These are phyloP conservation scores for Capromys pilorides DNA, from an alignment of 2,797 vertebrate species.

Conservation along the genomic window DNA sequence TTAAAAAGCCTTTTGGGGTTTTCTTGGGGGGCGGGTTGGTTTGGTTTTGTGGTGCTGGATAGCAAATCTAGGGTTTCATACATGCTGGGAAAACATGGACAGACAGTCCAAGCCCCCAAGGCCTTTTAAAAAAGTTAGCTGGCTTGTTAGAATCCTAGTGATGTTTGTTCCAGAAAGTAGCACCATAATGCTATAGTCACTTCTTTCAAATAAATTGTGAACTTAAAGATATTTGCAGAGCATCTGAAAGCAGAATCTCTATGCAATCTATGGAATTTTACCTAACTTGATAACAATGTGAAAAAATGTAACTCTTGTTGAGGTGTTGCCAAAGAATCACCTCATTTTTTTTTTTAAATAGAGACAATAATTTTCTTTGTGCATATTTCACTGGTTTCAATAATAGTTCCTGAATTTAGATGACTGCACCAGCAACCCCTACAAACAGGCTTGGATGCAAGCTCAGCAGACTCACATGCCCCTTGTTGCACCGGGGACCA, in stretches of 20 bases:
- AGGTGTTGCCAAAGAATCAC: slow-evolving; percentile 23
- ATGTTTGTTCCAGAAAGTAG: background rate
- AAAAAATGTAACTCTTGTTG: background rate
- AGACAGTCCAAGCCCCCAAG: no score
- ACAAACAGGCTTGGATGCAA: background rate
- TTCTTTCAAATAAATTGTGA: slow-evolving; percentile 31
- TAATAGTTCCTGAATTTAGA: slow-evolving; percentile 38
- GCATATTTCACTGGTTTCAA: background rate
- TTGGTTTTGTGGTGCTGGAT: background rate
- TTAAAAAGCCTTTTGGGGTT: background rate
- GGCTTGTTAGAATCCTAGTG: background rate
- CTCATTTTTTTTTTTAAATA: slow-evolving; percentile 45
- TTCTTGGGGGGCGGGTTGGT: background rate
- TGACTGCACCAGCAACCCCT: background rate
- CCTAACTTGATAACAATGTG: slow-evolving; percentile 5
- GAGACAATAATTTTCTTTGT: slow-evolving; percentile 45
- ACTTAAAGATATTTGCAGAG: background rate
- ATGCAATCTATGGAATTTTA: background rate
- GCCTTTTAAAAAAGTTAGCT: background rate
- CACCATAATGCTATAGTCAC: background rate
- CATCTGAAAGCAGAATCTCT: background rate
- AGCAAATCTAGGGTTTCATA: background rate
- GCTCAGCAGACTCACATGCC: background rate
- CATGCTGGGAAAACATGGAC: background rate
- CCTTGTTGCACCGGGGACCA: background rate